Base-by-base conservation (phyloP, 2,797 vertebrate species). In the Podargus strigoides region DNA sequence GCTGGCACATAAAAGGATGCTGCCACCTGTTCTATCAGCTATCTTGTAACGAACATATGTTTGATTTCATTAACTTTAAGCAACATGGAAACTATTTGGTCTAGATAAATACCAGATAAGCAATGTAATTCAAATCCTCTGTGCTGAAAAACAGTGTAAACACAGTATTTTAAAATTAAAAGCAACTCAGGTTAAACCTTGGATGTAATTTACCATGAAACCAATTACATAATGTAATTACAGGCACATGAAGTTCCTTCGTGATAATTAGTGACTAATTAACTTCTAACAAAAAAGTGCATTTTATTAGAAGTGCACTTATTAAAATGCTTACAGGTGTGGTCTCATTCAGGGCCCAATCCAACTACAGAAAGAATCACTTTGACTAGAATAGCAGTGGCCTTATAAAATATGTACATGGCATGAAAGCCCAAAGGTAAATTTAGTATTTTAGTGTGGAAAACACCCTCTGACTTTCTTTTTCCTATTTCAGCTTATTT, bases 31-130 rank as follows among this genome's bases (percentile, higher is more conserved):
- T 41, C 41, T 22, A 2, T 64, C 46, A 53, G 19, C 26, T 41
- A 0, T 24, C 11, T 78, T 70, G 32, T 34, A 36, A 41, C 0
- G 0, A 89, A 34, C 9, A 3, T 0, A 15, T 9, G 8, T 30
- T 17, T 58, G 42, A 53, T 28, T 80, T 36, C 41, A 39, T 39
- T 69, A 58, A 80, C 56, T 87, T 87, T 53, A 86, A 59, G 9
- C 20, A 81, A 39, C 6, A 3, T 24, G n/a, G 30, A 79, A 92
- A 70, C 2, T 6, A 8, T 69, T 72, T 77, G 26, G 15, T 26
- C 26, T 56, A 50, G 41, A 30, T 20, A 76, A 80, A 46, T 52
- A 81, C 42, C 10, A 67, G 44, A 20, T 39, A 67, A 73, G 9
- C 53, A 36, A 8, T 20, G 9, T 26, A 72, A 53, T 47, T 69